Percentiles rank a stretch among this genome's conserved stretches.
Evolutionary conservation across 2,888 invertebrate species (phyloP).

Genomic region (Chloroclysta siterata): DNA sequence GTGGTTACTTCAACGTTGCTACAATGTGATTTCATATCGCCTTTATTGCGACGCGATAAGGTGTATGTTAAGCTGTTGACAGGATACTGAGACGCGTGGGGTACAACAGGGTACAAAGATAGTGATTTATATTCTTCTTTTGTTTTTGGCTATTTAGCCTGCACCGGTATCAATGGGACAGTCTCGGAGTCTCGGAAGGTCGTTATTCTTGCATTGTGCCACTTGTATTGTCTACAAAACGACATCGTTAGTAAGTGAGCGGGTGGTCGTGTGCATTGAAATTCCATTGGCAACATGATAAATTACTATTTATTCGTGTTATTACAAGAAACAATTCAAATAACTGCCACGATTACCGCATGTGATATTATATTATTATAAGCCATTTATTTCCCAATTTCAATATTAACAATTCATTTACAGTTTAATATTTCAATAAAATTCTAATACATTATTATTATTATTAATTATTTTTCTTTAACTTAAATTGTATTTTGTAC

Average conservation of each 20-base stretch:
- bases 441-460: too few relatives aligned
- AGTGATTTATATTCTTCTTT: conserved; percentile 82
- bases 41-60: conserved; percentile 47
- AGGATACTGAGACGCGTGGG: conserved; percentile 63
- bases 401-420: too few relatives aligned
- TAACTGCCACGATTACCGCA: conserved; percentile 67
- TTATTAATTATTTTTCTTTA: too few relatives aligned
- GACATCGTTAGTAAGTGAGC: conserved; percentile 82
- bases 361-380: too few relatives aligned
- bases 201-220: conserved; percentile 82
- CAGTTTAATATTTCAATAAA: too few relatives aligned
- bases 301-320: conserved; percentile 61
- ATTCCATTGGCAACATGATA: conserved; percentile 79
- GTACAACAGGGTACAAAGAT: conserved; percentile 59
- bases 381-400: too few relatives aligned
- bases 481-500: too few relatives aligned
- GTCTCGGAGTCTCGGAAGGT: conserved; percentile 73
- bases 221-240: conserved; percentile 76
- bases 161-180: conserved; percentile 71
- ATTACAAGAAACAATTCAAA: conserved; percentile 64
- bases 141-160: conserved; percentile 82
- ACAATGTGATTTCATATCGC: conserved; percentile 27
- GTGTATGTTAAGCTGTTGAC: conserved; percentile 43
- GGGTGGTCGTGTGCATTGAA: conserved; percentile 81
- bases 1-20: conserved; percentile 57